Percentiles rank a stretch among this genome's conserved stretches.
Evolutionary conservation across 2,113 vertebrate species (phyloP).

Genomic region (Dicentrarchus labrax): DNA sequence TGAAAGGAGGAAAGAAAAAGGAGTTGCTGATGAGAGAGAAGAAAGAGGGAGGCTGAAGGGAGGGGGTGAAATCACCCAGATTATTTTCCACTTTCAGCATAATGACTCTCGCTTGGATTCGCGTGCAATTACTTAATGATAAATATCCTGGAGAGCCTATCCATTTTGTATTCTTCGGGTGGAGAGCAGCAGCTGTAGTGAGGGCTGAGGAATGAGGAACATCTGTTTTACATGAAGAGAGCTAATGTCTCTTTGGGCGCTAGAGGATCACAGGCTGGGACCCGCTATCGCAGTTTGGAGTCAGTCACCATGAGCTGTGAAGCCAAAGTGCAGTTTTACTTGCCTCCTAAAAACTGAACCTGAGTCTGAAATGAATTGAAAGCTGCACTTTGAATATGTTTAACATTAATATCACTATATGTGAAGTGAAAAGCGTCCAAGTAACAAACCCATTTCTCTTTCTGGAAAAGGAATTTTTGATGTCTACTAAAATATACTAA

Average conservation of each 20-base stretch:
- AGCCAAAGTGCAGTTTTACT: not conserved
- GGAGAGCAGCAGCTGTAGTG: slow-evolving; percentile 54
- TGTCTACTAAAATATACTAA: too few species aligned
- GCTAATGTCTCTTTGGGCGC: slow-evolving; percentile 33
- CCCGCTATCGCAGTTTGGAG: slow-evolving; percentile 1
- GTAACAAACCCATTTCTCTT: too few species aligned
- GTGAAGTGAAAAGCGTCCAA: too few species aligned
- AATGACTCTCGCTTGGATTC: slow-evolving; percentile 63
- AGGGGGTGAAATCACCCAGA: slow-evolving; percentile 47
- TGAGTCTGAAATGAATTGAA: not conserved
- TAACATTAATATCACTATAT: too few species aligned
- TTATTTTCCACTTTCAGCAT: slow-evolving; percentile 65
- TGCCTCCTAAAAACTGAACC: not conserved
- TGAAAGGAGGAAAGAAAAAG: slow-evolving; percentile 12
- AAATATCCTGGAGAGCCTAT: slow-evolving; percentile 62
- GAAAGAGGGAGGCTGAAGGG: slow-evolving; percentile 2
- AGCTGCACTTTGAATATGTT: not conserved
- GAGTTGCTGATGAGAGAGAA: slow-evolving; percentile 13
- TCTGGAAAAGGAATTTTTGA: too few species aligned
- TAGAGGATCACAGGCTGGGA: slow-evolving; percentile 30
- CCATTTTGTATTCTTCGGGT: slow-evolving; percentile 42
- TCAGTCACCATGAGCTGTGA: not conserved
- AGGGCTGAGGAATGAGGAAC: slow-evolving; percentile 53
- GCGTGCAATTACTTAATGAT: slow-evolving; percentile 54
- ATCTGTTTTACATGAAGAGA: slow-evolving; percentile 64